A percentile compares a stretch with the other conserved stretches of the same genome.
Conservation (phyloP, 2,888 invertebrate genomes). For the Andrena hattorfiana region DNA sequence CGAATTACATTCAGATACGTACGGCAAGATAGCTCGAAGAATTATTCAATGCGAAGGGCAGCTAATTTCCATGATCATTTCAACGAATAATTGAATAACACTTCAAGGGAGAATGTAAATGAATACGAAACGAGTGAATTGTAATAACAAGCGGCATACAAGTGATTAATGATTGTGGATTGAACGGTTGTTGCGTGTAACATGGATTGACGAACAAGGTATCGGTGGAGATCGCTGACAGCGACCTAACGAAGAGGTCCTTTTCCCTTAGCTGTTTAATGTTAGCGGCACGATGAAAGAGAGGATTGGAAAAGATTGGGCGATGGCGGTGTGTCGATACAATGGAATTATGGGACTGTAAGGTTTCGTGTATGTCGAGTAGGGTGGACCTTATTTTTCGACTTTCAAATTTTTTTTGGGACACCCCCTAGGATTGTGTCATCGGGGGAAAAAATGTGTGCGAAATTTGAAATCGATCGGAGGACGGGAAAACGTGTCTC, state of each 20-base stretch:
- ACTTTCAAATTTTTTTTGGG: too few species aligned
- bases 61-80: not conserved
- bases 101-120: not conserved
- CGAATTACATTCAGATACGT: not conserved
- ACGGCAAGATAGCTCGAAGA: not conserved
- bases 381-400: too few species aligned
- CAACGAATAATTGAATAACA: constrained; percentile 3
- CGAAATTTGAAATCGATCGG: too few species aligned
- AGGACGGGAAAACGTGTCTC: too few species aligned
- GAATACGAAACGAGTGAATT: not conserved
- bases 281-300: not conserved
- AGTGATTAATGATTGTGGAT: constrained; percentile 2
- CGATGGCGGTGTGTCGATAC: not conserved
- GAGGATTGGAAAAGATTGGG: not conserved
- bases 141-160: not conserved
- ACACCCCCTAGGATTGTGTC: too few species aligned
- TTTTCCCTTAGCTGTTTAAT: not conserved
- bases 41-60: not conserved
- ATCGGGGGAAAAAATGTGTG: too few species aligned
- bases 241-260: not conserved
- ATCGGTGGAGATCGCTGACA: not conserved
- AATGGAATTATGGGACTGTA: not conserved
- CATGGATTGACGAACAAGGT: not conserved
- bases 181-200: not conserved
- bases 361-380: constrained; percentile 8